A percentile compares a stretch with the other conserved stretches of the same genome.
These are phyloP conservation scores for Pterocles gutturalis DNA, from an alignment of 2,113 vertebrate genomes.

Conservation along the genomic window DNA sequence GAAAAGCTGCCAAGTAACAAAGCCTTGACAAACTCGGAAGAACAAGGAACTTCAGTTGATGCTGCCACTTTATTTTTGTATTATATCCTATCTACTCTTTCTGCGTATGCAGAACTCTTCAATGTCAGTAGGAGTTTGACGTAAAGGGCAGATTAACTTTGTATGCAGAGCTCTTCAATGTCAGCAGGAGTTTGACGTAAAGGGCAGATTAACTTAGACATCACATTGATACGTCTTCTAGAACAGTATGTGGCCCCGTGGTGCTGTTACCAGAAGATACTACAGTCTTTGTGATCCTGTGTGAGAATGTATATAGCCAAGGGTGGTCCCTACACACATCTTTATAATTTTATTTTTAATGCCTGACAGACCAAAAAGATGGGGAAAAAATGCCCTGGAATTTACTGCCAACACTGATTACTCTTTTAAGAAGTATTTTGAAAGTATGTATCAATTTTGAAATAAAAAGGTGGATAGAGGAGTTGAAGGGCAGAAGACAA, in stretches of 20 bases:
- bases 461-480: background rate
- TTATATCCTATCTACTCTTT: background rate
- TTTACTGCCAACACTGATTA: background rate
- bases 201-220: constrained; percentile 25
- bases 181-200: constrained; percentile 3
- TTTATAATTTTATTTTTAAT: background rate
- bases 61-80: constrained; percentile 53
- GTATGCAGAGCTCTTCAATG: constrained; percentile 7
- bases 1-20: constrained; percentile 71
- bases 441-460: background rate
- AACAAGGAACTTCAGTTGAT: constrained; percentile 58
- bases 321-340: background rate
- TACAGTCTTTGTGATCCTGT: background rate
- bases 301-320: background rate
- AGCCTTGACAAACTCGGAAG: constrained; percentile 66
- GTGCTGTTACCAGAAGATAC: background rate
- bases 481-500: background rate
- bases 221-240: background rate
- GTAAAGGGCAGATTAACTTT: constrained; percentile 16
- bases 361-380: background rate
- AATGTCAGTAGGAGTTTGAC: background rate
- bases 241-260: background rate
- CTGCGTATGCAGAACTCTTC: constrained; percentile 18
- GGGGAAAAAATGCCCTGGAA: background rate
- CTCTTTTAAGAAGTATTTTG: background rate